These are phyloP conservation scores for Drosophila novamexicana DNA, from an alignment of 1,140 invertebrate genomes.

Conservation along the genomic window DNA sequence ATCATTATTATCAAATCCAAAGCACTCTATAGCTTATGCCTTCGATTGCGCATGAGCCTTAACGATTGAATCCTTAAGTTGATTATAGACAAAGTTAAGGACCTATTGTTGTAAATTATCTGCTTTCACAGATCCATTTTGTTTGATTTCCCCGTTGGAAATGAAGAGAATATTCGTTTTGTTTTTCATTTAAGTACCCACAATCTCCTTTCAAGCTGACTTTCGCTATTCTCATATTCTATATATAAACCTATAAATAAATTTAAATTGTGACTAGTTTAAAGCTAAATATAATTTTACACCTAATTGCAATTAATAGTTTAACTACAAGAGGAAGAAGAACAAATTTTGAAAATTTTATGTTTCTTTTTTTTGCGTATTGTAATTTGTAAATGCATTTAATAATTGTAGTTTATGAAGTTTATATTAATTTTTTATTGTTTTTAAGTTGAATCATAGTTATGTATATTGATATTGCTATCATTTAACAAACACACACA, in stretches of 20 bases:
- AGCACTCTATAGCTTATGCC: constrained; percentile 40
- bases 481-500: constrained; percentile 51
- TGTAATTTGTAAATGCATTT: constrained; percentile 71
- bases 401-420: constrained; percentile 70
- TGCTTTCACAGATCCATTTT: constrained; percentile 55
- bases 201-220: constrained; percentile 3
- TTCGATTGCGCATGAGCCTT: constrained; percentile 48
- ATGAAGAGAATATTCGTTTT: constrained; percentile 8
- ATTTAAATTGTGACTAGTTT: constrained; percentile 25
- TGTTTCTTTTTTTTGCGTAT: constrained; percentile 37
- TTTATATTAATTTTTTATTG: constrained; percentile 68
- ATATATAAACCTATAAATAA: constrained; percentile 6
- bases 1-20: constrained; percentile 32
- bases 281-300: constrained; percentile 44
- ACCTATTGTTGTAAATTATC: constrained; percentile 46
- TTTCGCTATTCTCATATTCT: constrained; percentile 2
- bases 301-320: constrained; percentile 35
- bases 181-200: constrained; percentile 11
- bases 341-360: constrained; percentile 61
- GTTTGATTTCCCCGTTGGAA: constrained; percentile 2
- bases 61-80: constrained; percentile 29
- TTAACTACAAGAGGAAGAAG: constrained; percentile 4
- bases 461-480: constrained; percentile 35
- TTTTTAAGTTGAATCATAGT: constrained; percentile 64
- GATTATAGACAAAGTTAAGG: constrained; percentile 5